Base-by-base conservation (phyloP, 2,113 vertebrate genomes). In the Rafetus swinhoei region DNA sequence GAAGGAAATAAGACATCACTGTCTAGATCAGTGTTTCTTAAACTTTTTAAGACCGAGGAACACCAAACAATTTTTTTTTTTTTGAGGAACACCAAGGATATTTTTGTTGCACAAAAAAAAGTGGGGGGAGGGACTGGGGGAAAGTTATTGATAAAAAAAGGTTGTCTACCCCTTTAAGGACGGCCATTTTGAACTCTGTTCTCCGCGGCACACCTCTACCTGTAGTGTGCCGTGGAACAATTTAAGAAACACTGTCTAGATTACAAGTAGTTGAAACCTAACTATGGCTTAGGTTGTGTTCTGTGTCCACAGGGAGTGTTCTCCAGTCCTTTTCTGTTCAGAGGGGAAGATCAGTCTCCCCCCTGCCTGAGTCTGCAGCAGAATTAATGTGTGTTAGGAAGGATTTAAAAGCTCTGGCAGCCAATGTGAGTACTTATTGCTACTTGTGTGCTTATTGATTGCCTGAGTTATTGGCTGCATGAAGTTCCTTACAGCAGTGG, bases 391-490 rank as follows among this genome's bases (percentile, higher is more conserved):
- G 39, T 60, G 55, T 39, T 12, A 22, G 62, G 21, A 45, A 74
- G 57, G 54, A 29, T 85, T 9, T 56, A 50, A 79, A 89, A 87
- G 7, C 92, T 13, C 54, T 74, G 76, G 45, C 88, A n/a, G 5
- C 39, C 39, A 77, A 35, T 24, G 12, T 45, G 39, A 77, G 35
- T 77, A 25, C 22, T 76, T 1, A 7, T 50, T 62, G 74, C 54
- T 45, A 45, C 39, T 57, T 62, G 57, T 55, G 62, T 3, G 39
- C 3, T 59, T 79, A n/a, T 22, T 84, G 74, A 27, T 60, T 90
- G 39, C 45, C 7, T 0, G 1, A 72, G 32, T 72, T 72, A 35
- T n/a, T 56, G 50, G 7, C 35, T 0, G 2, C 3, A 45, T 88
- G 81, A 74, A 79, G 59, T 29, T 52, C 65, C 50, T 74, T 79